Percentiles rank a stretch among this genome's conserved stretches.
Evolutionary conservation across 1,140 invertebrate species (phyloP).

Genomic region (Drosophila biarmipes): DNA sequence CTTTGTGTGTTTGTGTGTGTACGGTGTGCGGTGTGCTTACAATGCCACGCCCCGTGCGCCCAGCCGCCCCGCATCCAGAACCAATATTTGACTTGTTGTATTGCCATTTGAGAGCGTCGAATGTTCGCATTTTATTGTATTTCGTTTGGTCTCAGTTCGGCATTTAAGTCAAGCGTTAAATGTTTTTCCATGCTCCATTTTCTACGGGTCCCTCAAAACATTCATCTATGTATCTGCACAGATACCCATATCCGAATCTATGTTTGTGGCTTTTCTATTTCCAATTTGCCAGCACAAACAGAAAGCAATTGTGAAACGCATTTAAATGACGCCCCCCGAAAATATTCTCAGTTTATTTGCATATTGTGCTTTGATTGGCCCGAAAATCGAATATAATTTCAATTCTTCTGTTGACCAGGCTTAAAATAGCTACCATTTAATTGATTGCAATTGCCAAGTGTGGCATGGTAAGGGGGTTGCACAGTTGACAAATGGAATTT

Average conservation of each 20-base stretch:
- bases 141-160: slow-evolving; percentile 39
- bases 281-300: slow-evolving; percentile 66
- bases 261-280: slow-evolving; percentile 52
- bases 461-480: slow-evolving; percentile 4
- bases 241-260: slow-evolving; percentile 41
- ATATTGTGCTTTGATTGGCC: slow-evolving; percentile 34
- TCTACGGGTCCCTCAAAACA: slow-evolving; percentile 34
- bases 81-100: slow-evolving; percentile 80
- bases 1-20: slow-evolving; percentile 7
- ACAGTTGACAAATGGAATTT: slow-evolving; percentile 36
- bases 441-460: slow-evolving; percentile 53
- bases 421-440: slow-evolving; percentile 46
- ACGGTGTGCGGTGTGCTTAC: slow-evolving; percentile 38
- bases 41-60: slow-evolving; percentile 26
- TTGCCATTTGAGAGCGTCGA: slow-evolving; percentile 54
- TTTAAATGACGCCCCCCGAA: slow-evolving; percentile 61
- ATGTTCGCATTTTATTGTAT: slow-evolving; percentile 41
- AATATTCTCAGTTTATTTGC: slow-evolving; percentile 59
- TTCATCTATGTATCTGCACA: background rate
- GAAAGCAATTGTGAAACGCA: slow-evolving; percentile 67
- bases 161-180: slow-evolving; percentile 72
- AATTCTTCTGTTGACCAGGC: slow-evolving; percentile 41
- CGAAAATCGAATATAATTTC: slow-evolving; percentile 48
- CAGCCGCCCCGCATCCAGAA: slow-evolving; percentile 24
- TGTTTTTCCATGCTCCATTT: slow-evolving; percentile 67